These are phyloP conservation scores for Noctua janthina DNA, from an alignment of 2,888 invertebrate species.

Conservation along the genomic window DNA sequence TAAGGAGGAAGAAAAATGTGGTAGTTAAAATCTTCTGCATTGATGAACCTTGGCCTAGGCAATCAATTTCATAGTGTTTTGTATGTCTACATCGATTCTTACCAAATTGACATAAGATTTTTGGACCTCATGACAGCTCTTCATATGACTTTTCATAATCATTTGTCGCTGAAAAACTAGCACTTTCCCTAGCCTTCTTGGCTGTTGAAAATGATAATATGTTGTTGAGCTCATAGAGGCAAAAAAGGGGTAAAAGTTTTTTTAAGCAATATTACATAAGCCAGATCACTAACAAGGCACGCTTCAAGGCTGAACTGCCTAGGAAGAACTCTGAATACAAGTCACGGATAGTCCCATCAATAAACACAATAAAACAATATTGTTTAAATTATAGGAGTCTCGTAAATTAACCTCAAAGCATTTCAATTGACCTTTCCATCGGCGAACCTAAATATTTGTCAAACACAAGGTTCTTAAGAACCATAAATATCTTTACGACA, in stretches of 20 bases:
- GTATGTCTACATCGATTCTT: not conserved
- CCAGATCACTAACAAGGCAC: not conserved
- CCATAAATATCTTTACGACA: conserved; percentile 44
- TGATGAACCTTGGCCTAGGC: not conserved
- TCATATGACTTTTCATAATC: not conserved
- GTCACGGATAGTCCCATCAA: not conserved
- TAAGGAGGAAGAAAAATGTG: too few species aligned
- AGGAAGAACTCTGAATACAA: not conserved
- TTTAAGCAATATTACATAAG: not conserved
- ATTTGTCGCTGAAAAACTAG: not conserved
- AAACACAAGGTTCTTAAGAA: conserved; percentile 27
- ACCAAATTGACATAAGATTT: not conserved
- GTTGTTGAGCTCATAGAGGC: not conserved
- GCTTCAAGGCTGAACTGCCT: not conserved
- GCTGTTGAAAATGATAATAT: not conserved
- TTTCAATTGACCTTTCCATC: conserved; percentile 34
- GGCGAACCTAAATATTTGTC: conserved; percentile 36
- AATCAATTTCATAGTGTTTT: not conserved
- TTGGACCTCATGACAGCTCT: not conserved
- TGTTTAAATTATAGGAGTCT: not conserved
- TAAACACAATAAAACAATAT: not conserved
- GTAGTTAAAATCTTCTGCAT: not conserved
- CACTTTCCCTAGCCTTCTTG: not conserved
- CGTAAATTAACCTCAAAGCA: conserved; percentile 24
- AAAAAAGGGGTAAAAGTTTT: not conserved